A percentile compares a stretch with the other conserved stretches of the same genome.
Evolutionary conservation across 2,113 vertebrate species (phyloP).

Genomic region (Apodemus sylvaticus): DNA sequence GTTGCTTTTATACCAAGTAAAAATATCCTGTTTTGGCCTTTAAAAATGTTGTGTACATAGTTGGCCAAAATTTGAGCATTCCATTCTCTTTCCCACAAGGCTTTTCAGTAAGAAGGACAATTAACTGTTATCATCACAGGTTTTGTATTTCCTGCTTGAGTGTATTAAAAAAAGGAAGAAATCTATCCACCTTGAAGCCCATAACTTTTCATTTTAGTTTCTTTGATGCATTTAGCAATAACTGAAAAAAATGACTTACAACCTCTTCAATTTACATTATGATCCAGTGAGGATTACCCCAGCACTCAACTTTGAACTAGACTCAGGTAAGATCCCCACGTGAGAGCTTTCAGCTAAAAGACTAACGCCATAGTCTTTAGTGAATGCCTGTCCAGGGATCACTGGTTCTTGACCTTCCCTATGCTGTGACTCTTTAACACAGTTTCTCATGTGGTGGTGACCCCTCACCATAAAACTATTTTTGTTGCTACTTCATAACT

Average conservation of each 20-base stretch:
- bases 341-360: background rate
- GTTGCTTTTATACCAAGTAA: conserved; percentile 5
- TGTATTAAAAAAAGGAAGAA: conserved; percentile 46
- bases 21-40: background rate
- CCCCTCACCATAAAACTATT: background rate
- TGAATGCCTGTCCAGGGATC: background rate
- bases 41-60: background rate
- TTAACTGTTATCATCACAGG: background rate
- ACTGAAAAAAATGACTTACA: conserved; percentile 17
- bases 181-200: conserved; percentile 38
- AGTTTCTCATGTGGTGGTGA: background rate
- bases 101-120: background rate
- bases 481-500: background rate
- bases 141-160: background rate
- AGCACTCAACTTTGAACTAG: background rate
- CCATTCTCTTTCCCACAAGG: background rate
- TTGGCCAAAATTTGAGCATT: conserved; percentile 31
- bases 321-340: background rate
- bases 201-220: conserved; percentile 22
- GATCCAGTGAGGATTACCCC: background rate
- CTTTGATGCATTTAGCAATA: conserved; percentile 35
- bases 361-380: background rate
- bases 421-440: background rate
- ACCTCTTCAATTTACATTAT: background rate
- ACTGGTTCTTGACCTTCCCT: background rate